Conservation (phyloP, 2,888 invertebrate genomes). For the Coremacera marginata region DNA sequence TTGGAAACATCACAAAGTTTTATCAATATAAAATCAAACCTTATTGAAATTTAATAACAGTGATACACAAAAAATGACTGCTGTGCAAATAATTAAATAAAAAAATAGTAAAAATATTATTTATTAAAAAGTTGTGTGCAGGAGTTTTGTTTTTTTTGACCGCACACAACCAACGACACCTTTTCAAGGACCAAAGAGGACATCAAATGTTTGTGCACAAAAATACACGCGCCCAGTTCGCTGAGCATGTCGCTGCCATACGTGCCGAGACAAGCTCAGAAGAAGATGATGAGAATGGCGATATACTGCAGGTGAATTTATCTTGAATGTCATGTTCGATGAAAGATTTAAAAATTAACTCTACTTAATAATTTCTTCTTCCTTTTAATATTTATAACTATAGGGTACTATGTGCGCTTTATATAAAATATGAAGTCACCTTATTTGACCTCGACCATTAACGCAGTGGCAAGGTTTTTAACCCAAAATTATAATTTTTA, state of each 20-base stretch:
- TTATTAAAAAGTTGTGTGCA: not conserved
- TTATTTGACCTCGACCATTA: too few species aligned
- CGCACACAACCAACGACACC: not conserved
- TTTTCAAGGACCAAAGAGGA: not conserved
- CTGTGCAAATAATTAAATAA: not conserved
- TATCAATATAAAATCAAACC: not conserved
- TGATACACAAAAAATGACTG: too few species aligned
- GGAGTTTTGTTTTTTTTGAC: constrained; percentile 25
- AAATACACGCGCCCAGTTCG: constrained; percentile 59
- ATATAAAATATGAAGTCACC: too few species aligned
- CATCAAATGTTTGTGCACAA: constrained; percentile 73
- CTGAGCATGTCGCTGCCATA: constrained; percentile 67
- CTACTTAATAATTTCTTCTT: too few species aligned
- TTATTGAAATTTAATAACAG: too few species aligned
- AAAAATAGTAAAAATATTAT: not conserved
- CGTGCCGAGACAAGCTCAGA: constrained; percentile 72
- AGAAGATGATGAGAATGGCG: constrained; percentile 73
- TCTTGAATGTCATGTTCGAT: not conserved
- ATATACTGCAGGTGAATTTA: constrained; percentile 65
- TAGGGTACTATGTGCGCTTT: too few species aligned
- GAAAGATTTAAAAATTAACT: too few species aligned
- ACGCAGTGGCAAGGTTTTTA: too few species aligned
- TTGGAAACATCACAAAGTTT: not conserved
- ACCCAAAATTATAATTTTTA: too few species aligned
- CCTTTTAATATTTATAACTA: too few species aligned